Evolutionary conservation across 1,140 invertebrate species (phyloP).

Genomic region (Drosophila mauritiana): DNA sequence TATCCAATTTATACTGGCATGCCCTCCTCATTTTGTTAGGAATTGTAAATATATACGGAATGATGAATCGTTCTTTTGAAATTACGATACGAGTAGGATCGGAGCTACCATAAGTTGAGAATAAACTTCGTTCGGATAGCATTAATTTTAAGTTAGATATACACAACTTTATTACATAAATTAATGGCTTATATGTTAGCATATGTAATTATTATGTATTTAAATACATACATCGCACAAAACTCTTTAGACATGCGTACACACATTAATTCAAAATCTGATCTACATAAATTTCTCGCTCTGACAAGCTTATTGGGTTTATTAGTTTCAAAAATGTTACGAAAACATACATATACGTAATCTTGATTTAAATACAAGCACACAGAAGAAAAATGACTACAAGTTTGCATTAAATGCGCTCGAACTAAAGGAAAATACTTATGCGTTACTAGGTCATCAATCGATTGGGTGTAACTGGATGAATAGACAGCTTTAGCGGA

Average conservation of each 20-base stretch:
- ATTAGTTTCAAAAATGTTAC: constrained; percentile 50
- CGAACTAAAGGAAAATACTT: constrained; percentile 70
- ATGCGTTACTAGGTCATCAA: constrained; percentile 38
- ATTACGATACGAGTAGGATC: not conserved
- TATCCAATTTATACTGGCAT: constrained; percentile 2
- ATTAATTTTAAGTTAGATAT: constrained; percentile 58
- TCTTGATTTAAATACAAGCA: constrained; percentile 53
- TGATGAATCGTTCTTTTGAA: not conserved
- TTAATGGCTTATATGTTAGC: constrained; percentile 75
- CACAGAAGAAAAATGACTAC: constrained; percentile 70
- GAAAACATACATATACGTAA: constrained; percentile 52
- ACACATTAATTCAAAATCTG: constrained; percentile 43
- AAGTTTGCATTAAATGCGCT: constrained; percentile 75
- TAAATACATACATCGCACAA: constrained; percentile 75
- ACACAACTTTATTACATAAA: constrained; percentile 82
- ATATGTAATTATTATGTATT: constrained; percentile 64
- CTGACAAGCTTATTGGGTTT: constrained; percentile 43
- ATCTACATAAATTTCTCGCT: constrained; percentile 37
- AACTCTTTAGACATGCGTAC: constrained; percentile 52
- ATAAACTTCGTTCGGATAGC: constrained; percentile 16
- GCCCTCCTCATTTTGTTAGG: not conserved
- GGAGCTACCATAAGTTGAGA: constrained; percentile 1
- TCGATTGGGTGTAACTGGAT: constrained; percentile 29
- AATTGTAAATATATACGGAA: constrained; percentile 25
- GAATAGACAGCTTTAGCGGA: constrained; percentile 15